Evolutionary conservation across 2,113 vertebrate genomes (phyloP).

Genomic region (Pipa parva): DNA sequence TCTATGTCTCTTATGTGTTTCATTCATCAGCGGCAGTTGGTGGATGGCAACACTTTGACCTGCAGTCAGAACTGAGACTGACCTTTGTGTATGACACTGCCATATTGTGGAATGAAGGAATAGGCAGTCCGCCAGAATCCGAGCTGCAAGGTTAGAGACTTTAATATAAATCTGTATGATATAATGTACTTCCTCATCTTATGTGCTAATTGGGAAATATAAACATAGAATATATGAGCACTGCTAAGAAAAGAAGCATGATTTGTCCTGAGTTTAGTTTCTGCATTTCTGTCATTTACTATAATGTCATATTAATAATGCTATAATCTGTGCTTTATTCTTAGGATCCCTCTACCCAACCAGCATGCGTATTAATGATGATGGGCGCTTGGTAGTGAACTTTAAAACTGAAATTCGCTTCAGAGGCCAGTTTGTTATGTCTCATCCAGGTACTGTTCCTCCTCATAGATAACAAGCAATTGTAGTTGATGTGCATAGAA

Average conservation of each 20-base stretch:
- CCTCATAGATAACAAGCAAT: no score
- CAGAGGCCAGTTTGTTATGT: conserved; percentile 69
- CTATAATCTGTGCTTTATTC: not conserved
- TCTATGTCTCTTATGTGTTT: conserved; percentile 70
- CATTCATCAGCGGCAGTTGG: conserved; percentile 63
- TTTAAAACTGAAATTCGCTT: conserved; percentile 67
- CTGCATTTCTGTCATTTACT: not conserved
- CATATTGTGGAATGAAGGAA: conserved; percentile 72
- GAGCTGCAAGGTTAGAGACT: conserved; percentile 66
- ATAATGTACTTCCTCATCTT: no score
- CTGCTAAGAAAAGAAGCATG: no score
- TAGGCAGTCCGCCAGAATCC: conserved; percentile 66
- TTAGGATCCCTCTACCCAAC: conserved; percentile 68
- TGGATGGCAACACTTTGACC: conserved; percentile 75
- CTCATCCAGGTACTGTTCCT: conserved; percentile 61
- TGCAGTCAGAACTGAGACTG: conserved; percentile 68
- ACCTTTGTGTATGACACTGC: conserved; percentile 73
- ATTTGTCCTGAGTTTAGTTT: not conserved
- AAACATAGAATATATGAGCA: no score
- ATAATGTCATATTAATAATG: not conserved
- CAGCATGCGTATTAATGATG: conserved; percentile 66
- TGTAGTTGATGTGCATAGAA: no score
- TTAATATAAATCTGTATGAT: no score
- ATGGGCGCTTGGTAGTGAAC: conserved; percentile 66
- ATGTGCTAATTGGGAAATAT: no score